Percentiles rank a stretch among this genome's conserved stretches.
These are phyloP conservation scores for Cyanoderma ruficeps DNA, from an alignment of 2,113 vertebrate genomes.

Conservation along the genomic window DNA sequence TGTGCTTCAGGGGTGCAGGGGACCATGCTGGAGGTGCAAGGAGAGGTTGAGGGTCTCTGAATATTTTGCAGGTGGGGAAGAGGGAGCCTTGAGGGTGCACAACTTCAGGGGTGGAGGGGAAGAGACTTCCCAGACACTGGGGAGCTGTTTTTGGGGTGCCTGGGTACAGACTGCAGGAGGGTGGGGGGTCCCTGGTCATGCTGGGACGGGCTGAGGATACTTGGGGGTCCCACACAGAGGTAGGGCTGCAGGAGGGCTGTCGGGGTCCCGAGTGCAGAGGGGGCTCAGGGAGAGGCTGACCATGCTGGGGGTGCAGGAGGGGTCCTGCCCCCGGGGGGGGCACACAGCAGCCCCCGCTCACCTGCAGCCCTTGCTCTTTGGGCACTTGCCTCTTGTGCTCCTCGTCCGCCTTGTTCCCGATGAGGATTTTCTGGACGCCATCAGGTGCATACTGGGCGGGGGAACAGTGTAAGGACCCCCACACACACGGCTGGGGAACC, in stretches of 20 bases:
- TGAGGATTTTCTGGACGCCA: constrained; percentile 93
- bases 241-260: neutral
- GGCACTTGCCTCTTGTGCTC: constrained; percentile 94
- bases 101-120: neutral
- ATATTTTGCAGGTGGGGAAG: neutral
- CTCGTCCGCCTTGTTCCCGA: constrained; percentile 94
- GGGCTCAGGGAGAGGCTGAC: neutral
- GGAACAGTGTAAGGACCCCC: neutral
- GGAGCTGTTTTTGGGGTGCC: neutral
- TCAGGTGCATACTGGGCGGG: constrained; percentile 87
- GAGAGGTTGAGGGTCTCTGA: neutral
- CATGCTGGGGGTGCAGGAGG: neutral
- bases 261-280: neutral
- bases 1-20: neutral
- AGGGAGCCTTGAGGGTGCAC: neutral
- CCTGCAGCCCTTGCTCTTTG: constrained; percentile 92
- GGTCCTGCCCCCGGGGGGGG: neutral
- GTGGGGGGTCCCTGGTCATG: accelerated
- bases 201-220: neutral
- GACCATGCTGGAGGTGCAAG: neutral
- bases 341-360: constrained; percentile 44
- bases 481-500: neutral
- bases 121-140: neutral
- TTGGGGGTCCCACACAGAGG: neutral
- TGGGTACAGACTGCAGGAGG: neutral